Conservation (phyloP, 2,888 invertebrate genomes). For the Drosophila villosipedis region DNA sequence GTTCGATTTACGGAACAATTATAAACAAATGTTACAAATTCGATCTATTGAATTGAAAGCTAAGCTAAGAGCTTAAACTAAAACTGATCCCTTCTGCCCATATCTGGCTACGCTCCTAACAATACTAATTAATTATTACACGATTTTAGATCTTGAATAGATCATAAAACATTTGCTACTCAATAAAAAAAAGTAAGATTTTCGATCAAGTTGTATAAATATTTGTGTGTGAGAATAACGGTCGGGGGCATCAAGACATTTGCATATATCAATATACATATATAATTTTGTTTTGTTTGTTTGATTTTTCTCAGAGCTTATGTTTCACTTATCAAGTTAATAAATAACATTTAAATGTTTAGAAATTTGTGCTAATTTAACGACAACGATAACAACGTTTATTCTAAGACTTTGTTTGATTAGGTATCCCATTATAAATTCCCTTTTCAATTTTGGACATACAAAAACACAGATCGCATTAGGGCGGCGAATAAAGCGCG, state of each 20-base stretch:
- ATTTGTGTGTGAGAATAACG: background rate
- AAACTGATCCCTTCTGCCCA: background rate
- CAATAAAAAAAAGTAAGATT: background rate
- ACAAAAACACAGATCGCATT: constrained; percentile 5
- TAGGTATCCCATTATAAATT: constrained; percentile 16
- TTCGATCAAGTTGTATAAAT: background rate
- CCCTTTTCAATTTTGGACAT: constrained; percentile 16
- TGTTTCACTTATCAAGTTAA: background rate
- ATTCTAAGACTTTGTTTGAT: constrained; percentile 1
- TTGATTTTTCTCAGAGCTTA: background rate
- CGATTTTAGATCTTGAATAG: background rate
- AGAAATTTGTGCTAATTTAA: constrained; percentile 5
- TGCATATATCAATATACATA: background rate
- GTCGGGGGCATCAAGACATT: background rate
- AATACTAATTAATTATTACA: background rate
- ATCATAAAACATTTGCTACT: background rate
- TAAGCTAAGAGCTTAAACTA: background rate
- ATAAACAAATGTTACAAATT: background rate
- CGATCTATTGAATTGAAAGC: background rate
- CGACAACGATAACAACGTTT: background rate
- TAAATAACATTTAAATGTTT: background rate
- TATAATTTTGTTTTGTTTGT: background rate
- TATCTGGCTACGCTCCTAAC: background rate
- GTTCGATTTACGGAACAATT: background rate
- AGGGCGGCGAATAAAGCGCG: constrained; percentile 29